Conservation (phyloP, 2,797 vertebrate species). For the Gallinago stenura region DNA sequence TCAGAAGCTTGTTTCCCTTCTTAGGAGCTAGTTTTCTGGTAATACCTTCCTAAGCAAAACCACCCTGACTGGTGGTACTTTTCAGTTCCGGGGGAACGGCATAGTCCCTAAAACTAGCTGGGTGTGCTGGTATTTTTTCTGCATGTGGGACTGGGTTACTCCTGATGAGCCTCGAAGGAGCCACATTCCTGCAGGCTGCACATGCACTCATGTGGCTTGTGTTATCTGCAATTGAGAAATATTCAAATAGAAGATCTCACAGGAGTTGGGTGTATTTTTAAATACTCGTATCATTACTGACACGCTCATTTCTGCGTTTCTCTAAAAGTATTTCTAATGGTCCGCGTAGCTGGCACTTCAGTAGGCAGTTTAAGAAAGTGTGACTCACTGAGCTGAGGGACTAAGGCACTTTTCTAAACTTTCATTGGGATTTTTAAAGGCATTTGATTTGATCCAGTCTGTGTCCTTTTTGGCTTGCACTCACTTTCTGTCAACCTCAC, state of each 20-base stretch:
- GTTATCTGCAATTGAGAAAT: not conserved
- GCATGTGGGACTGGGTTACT: not conserved
- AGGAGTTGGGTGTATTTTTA: not conserved
- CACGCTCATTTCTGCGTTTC: not conserved
- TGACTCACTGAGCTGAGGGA: not conserved
- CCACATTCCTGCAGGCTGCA: not conserved
- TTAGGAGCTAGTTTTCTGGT: not conserved
- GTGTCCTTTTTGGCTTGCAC: not conserved
- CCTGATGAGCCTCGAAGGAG: not conserved
- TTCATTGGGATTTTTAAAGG: not conserved
- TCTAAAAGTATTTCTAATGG: not conserved
- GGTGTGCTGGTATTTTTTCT: not conserved
- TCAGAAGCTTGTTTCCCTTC: not conserved
- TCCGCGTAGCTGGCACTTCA: not conserved
- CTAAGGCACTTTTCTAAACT: not conserved
- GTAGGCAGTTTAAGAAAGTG: not conserved
- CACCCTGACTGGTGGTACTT: fast-evolving
- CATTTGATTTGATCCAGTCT: not conserved
- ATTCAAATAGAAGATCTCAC: not conserved
- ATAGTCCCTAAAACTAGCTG: fast-evolving
- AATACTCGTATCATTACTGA: not conserved
- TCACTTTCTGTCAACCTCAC: not conserved
- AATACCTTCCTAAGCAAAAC: not conserved
- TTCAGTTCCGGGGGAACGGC: not conserved
- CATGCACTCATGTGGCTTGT: fast-evolving